These are phyloP conservation scores for Trachemys scripta DNA, from an alignment of 2,113 vertebrate genomes.

Conservation along the genomic window DNA sequence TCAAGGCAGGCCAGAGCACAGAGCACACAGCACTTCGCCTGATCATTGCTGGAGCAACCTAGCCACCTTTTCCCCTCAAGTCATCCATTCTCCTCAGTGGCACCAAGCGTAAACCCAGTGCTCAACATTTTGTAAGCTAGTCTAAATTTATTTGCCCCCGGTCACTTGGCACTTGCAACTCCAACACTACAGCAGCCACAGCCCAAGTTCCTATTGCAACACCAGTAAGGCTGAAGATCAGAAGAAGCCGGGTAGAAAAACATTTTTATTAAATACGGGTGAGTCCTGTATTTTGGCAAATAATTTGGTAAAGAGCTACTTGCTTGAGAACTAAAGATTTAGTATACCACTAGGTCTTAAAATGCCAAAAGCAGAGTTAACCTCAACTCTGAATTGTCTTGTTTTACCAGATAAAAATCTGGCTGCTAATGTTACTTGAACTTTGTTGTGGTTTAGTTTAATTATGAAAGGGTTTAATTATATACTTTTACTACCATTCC, in stretches of 20 bases:
- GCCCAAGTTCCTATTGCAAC: neutral
- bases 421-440: neutral
- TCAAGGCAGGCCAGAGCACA: neutral
- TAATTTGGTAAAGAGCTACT: neutral
- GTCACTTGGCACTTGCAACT: neutral
- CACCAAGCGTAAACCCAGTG: neutral
- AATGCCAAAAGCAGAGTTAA: neutral
- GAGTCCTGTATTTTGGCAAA: neutral
- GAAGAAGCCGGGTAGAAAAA: neutral
- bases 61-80: neutral
- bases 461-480: slow-evolving; percentile 65
- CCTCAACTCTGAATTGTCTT: neutral
- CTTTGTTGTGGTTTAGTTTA: slow-evolving; percentile 34
- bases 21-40: neutral
- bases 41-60: neutral
- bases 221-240: neutral
- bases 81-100: neutral
- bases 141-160: neutral
- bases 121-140: neutral
- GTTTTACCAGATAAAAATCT: neutral
- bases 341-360: neutral
- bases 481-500: slow-evolving; percentile 58
- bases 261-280: accelerated
- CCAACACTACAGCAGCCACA: neutral
- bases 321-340: neutral